Percentiles rank a stretch among this genome's conserved stretches.
Evolutionary conservation across 2,888 invertebrate species (phyloP).

Genomic region (Hymenopus coronatus): DNA sequence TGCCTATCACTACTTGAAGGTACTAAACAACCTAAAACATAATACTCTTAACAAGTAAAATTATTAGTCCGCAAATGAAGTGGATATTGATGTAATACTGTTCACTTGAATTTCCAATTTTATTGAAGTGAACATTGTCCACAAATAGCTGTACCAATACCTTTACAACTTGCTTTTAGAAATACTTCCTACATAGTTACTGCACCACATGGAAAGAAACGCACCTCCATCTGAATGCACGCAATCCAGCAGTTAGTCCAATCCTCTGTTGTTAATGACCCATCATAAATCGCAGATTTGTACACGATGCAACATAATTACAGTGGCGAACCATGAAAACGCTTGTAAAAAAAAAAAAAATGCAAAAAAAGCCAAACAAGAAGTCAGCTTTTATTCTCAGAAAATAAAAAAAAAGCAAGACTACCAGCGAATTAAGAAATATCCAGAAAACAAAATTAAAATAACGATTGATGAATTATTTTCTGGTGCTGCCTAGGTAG

Average conservation of each 20-base stretch:
- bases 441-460: not conserved
- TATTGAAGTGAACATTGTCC: too few species aligned
- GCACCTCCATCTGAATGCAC: not conserved
- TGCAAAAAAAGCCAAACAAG: not conserved
- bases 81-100: too few species aligned
- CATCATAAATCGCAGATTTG: not conserved
- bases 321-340: not conserved
- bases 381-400: too few species aligned
- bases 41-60: too few species aligned
- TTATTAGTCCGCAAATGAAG: too few species aligned
- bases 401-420: not conserved
- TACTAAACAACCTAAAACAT: too few species aligned
- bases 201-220: not conserved
- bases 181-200: too few species aligned
- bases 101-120: too few species aligned
- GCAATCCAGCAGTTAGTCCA: not conserved
- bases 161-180: too few species aligned
- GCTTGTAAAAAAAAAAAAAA: not conserved
- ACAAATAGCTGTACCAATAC: too few species aligned
- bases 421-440: not conserved
- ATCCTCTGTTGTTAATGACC: not conserved
- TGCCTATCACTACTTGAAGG: too few species aligned
- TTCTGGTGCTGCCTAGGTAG: not conserved
- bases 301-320: not conserved
- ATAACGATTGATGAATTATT: not conserved